These are phyloP conservation scores for Corythucha ciliata DNA, from an alignment of 2,888 invertebrate species.

Conservation along the genomic window DNA sequence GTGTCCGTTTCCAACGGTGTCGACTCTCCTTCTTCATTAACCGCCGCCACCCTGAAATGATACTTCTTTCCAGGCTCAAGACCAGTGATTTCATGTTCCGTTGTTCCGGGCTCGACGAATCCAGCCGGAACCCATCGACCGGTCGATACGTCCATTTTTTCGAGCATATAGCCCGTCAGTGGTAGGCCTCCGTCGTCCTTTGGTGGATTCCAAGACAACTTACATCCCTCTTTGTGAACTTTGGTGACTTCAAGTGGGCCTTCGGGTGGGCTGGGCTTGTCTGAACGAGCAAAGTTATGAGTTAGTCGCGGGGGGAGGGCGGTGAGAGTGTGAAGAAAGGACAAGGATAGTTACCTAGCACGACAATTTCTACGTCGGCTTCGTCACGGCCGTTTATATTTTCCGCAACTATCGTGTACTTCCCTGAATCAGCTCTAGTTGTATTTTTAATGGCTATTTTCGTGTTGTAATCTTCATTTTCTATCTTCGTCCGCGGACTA, in stretches of 20 bases:
- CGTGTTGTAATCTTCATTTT: conserved; percentile 86
- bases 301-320: not conserved
- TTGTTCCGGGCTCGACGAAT: conserved; percentile 68
- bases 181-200: conserved; percentile 93
- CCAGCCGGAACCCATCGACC: conserved; percentile 85
- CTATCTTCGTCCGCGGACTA: conserved; percentile 61
- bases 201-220: conserved; percentile 87
- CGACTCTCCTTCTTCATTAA: conserved; percentile 94
- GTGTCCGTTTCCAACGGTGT: conserved; percentile 87
- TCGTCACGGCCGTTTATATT: conserved; percentile 91
- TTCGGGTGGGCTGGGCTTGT: conserved; percentile 78
- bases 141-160: conserved; percentile 84
- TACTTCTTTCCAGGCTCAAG: conserved; percentile 92
- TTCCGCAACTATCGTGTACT: conserved; percentile 82
- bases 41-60: conserved; percentile 93
- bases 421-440: conserved; percentile 74
- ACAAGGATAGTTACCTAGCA: conserved; percentile 51
- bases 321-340: not conserved
- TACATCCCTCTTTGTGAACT: conserved; percentile 87
- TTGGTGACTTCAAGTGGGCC: conserved; percentile 86
- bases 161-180: conserved; percentile 79
- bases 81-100: conserved; percentile 75
- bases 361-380: conserved; percentile 83
- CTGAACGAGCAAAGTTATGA: conserved; percentile 41
- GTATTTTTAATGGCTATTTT: conserved; percentile 72